These are phyloP conservation scores for Promerops cafer DNA, from an alignment of 2,113 vertebrate species.

Conservation along the genomic window DNA sequence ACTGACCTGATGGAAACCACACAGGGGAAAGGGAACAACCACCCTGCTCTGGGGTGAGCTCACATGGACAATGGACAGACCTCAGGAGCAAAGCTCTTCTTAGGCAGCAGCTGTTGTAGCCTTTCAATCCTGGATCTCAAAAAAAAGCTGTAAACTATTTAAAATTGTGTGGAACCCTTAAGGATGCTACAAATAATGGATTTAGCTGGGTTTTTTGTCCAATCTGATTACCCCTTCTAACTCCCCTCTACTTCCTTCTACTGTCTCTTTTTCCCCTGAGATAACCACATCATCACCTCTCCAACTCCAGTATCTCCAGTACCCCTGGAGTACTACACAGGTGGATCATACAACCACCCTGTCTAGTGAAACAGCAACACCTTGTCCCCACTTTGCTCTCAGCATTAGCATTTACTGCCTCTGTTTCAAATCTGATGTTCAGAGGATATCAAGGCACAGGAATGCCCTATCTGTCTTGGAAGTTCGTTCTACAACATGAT, in stretches of 20 bases:
- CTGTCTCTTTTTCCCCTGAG: not conserved
- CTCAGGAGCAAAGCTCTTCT: not conserved
- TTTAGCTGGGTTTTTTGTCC: not conserved
- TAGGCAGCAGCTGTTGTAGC: not conserved
- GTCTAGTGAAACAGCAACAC: not conserved
- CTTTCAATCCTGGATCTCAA: not conserved
- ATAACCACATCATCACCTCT: not conserved
- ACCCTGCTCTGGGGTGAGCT: rapidly evolving
- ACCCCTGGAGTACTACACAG: no score
- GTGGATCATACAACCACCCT: not conserved
- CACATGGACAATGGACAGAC: rapidly evolving
- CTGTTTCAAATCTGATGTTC: not conserved
- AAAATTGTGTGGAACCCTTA: not conserved
- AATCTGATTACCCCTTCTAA: not conserved
- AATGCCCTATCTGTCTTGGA: not conserved
- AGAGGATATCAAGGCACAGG: not conserved
- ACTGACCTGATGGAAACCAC: not conserved
- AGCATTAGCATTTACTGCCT: not conserved
- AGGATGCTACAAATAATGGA: not conserved
- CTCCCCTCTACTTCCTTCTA: not conserved
- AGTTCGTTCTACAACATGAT: not conserved
- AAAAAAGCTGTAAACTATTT: not conserved
- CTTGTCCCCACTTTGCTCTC: not conserved
- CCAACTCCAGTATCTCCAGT: not conserved
- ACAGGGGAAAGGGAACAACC: not conserved